phyloP scores from a whole-genome alignment of 2,888 invertebrate genomes.

The Dryobota labecula region DNA sequence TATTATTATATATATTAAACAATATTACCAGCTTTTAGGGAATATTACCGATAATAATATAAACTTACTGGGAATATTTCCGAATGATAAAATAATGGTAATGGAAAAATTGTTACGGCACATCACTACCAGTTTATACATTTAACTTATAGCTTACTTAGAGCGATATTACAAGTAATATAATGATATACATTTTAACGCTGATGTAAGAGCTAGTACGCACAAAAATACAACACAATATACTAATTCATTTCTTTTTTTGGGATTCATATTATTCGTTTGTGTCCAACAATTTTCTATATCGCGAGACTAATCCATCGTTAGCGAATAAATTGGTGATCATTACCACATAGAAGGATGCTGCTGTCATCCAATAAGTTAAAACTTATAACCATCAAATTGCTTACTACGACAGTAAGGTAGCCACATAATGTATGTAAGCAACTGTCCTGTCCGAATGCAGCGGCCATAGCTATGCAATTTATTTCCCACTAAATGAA shows the following conservation, averaged over 20 bases:
- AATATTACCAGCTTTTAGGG: too few species aligned
- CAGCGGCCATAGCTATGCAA: conserved; percentile 49
- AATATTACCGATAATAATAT: too few species aligned
- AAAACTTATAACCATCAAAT: conserved; percentile 17
- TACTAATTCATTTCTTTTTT: neutral
- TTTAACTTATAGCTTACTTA: too few species aligned
- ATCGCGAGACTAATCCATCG: neutral
- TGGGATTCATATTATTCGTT: neutral
- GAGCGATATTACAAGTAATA: too few species aligned
- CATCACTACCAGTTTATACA: too few species aligned
- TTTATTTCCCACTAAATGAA: conserved; percentile 59
- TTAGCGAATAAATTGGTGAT: neutral
- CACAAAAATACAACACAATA: neutral
- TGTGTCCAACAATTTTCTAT: neutral
- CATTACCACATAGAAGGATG: neutral
- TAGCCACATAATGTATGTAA: conserved; percentile 29
- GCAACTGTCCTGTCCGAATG: conserved; percentile 39
- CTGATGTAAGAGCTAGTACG: too few species aligned
- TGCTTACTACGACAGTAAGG: neutral
- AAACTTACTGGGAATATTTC: too few species aligned
- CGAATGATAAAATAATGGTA: too few species aligned
- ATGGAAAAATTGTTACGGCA: too few species aligned
- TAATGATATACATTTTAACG: too few species aligned
- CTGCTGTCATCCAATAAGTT: neutral
- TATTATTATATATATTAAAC: too few species aligned